Conservation (phyloP, 2,888 invertebrate genomes). For the Mermis nigrescens region DNA sequence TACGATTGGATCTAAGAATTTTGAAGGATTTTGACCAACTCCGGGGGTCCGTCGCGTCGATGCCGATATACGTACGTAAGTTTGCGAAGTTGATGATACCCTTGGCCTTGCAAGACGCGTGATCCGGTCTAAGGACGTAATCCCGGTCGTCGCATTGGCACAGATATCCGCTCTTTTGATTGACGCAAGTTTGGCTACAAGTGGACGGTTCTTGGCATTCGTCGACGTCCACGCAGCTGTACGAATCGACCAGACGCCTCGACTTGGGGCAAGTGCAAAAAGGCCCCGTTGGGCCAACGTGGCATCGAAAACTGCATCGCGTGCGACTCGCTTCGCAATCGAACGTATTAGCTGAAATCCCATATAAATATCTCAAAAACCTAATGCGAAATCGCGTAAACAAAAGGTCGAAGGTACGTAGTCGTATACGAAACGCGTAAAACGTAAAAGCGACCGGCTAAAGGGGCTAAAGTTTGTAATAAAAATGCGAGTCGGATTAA, state of each 20-base stretch:
- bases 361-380: background rate
- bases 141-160: slow-evolving; percentile 62
- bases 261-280: slow-evolving; percentile 73
- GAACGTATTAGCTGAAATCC: slow-evolving; percentile 19
- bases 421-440: too few relatives aligned
- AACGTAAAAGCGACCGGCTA: too few relatives aligned
- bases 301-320: slow-evolving; percentile 35
- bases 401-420: too few relatives aligned
- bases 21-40: too few relatives aligned
- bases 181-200: slow-evolving; percentile 76
- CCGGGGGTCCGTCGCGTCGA: too few relatives aligned
- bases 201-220: slow-evolving; percentile 70
- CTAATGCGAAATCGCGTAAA: too few relatives aligned
- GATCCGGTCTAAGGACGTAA: slow-evolving; percentile 57
- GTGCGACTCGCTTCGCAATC: slow-evolving; percentile 34
- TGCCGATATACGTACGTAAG: too few relatives aligned
- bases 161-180: slow-evolving; percentile 68
- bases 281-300: slow-evolving; percentile 47
- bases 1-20: too few relatives aligned
- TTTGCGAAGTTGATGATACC: slow-evolving; percentile 23
- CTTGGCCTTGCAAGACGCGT: slow-evolving; percentile 65
- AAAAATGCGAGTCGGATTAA: too few relatives aligned
- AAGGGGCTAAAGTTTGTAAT: too few relatives aligned
- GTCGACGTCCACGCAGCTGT: slow-evolving; percentile 52
- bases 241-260: slow-evolving; percentile 47